Conservation (phyloP, 2,888 invertebrate genomes). For the Graphium colonna region DNA sequence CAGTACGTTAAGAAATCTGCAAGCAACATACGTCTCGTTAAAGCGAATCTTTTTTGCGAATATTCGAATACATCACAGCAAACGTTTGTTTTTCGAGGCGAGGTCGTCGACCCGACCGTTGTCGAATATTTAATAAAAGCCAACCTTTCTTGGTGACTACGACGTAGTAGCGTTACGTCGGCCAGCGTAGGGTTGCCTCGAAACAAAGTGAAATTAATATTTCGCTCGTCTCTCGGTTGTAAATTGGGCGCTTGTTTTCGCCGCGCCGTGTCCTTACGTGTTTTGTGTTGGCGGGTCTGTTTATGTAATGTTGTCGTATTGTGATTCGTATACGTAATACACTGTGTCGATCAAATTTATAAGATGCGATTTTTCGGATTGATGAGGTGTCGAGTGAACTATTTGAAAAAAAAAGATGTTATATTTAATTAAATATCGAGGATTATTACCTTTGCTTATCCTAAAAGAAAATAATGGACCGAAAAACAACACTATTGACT, state of each 20-base stretch:
- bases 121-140: constrained; percentile 20
- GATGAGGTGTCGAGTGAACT: too few species aligned
- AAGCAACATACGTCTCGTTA: neutral
- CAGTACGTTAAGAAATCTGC: neutral
- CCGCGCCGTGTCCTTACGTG: constrained; percentile 10
- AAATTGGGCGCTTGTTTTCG: constrained; percentile 33
- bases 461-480: too few species aligned
- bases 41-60: neutral
- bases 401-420: too few species aligned
- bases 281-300: constrained; percentile 11
- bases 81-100: constrained; percentile 9
- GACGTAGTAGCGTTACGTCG: constrained; percentile 2
- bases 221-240: constrained; percentile 29
- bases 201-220: constrained; percentile 34
- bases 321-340: neutral
- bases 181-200: constrained; percentile 15
- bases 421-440: too few species aligned
- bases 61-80: constrained; percentile 3
- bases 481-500: too few species aligned
- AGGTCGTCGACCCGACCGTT: constrained; percentile 14
- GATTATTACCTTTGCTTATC: too few species aligned
- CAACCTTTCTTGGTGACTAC: constrained; percentile 11
- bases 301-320: constrained; percentile 1
- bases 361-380: too few species aligned
- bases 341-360: too few species aligned